These are phyloP conservation scores for Agrypnus murinus DNA, from an alignment of 2,888 invertebrate species.

Conservation along the genomic window DNA sequence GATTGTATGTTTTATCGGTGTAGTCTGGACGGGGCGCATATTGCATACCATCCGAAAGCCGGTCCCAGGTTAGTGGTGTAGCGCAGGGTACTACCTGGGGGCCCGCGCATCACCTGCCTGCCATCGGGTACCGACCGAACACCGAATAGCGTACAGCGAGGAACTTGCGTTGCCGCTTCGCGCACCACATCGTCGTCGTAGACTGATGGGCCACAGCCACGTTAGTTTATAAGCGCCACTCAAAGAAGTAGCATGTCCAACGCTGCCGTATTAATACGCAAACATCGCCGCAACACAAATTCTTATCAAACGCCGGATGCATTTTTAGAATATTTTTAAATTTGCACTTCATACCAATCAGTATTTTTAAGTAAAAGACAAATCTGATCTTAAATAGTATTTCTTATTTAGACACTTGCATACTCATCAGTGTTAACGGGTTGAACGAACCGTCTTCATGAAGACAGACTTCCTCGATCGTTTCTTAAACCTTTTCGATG, in stretches of 20 bases:
- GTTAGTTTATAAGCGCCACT: slow-evolving; percentile 45
- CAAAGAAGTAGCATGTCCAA: slow-evolving; percentile 17
- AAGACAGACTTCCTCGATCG: slow-evolving; percentile 23
- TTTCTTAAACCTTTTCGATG: slow-evolving; percentile 19
- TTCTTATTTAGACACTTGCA: not conserved
- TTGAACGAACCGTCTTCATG: slow-evolving; percentile 35
- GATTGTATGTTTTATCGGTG: slow-evolving; percentile 53
- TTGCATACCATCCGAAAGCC: slow-evolving; percentile 54
- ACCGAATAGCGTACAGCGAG: slow-evolving; percentile 50
- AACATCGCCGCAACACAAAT: slow-evolving; percentile 16
- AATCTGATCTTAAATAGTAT: too few relatives aligned
- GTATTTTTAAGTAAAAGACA: not conserved
- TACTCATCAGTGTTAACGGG: not conserved
- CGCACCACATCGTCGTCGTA: slow-evolving; percentile 56
- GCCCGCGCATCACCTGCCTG: slow-evolving; percentile 59
- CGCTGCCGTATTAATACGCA: slow-evolving; percentile 26
- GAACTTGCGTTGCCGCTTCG: slow-evolving; percentile 52
- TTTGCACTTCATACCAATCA: not conserved
- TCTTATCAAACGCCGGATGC: not conserved
- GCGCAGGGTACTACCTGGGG: slow-evolving; percentile 58
- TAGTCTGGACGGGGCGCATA: slow-evolving; percentile 45
- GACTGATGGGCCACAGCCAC: slow-evolving; percentile 45
- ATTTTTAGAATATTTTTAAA: not conserved
- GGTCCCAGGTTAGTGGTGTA: slow-evolving; percentile 45
- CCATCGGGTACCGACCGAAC: slow-evolving; percentile 51